Evolutionary conservation across 2,797 vertebrate genomes (phyloP).

Genomic region (Trachurus trachurus): DNA sequence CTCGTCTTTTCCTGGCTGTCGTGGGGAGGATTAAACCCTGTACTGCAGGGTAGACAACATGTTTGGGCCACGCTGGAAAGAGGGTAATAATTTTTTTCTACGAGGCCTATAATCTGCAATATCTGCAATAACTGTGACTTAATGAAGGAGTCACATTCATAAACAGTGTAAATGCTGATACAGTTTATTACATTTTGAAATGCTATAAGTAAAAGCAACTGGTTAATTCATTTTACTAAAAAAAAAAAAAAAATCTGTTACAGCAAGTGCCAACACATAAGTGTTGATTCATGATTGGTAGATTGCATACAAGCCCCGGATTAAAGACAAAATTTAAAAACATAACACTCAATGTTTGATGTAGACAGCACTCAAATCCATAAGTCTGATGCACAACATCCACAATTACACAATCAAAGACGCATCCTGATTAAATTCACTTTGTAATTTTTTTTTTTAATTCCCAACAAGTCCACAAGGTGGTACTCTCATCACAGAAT

Average conservation of each 20-base stretch:
- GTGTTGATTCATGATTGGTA: conserved; percentile 64
- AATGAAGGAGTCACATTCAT: conserved; percentile 24
- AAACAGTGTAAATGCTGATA: conserved; percentile 61
- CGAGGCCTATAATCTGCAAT: not conserved
- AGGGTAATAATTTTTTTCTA: not conserved
- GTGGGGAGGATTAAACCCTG: conserved; percentile 25
- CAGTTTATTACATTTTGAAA: conserved; percentile 74
- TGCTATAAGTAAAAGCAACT: conserved; percentile 66
- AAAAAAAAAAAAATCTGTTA: conserved; percentile 59
- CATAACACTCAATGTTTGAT: conserved; percentile 40
- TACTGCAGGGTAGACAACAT: not conserved
- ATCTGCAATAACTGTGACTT: not conserved
- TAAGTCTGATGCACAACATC: conserved; percentile 56
- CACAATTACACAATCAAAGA: conserved; percentile 43
- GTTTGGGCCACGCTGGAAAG: conserved; percentile 5
- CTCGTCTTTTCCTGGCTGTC: not conserved
- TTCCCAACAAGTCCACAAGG: conserved; percentile 65
- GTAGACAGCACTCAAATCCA: conserved; percentile 47
- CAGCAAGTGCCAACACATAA: conserved; percentile 66
- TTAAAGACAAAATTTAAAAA: conserved; percentile 39
- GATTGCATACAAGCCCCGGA: conserved; percentile 79
- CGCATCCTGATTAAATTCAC: conserved; percentile 24
- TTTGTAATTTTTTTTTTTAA: conserved; percentile 3
- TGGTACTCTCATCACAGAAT: conserved; percentile 68
- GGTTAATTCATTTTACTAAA: conserved; percentile 56